Conservation (phyloP, 2,797 vertebrate species). For the Garrulus glandarius region DNA sequence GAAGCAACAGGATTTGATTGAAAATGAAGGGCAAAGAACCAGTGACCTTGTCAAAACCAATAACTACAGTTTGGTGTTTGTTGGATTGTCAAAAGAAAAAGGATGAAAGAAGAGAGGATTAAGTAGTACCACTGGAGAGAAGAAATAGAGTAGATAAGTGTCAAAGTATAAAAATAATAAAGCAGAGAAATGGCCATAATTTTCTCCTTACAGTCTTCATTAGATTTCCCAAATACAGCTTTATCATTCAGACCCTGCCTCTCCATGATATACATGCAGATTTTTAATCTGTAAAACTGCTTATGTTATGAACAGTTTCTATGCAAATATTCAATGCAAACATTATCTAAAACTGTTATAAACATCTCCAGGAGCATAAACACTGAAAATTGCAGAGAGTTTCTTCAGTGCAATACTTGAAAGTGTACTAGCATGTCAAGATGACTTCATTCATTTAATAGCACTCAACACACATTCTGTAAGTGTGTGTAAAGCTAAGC, state of each 20-base stretch:
- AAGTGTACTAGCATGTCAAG: not conserved
- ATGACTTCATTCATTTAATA: not conserved
- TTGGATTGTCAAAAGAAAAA: not conserved
- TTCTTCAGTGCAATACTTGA: not conserved
- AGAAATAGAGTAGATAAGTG: not conserved
- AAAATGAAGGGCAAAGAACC: not conserved
- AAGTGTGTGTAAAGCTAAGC: not conserved
- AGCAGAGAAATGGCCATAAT: not conserved
- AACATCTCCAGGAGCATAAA: not conserved
- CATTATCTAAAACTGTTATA: not conserved
- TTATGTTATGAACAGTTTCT: not conserved
- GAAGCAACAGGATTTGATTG: not conserved
- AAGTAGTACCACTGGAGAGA: not conserved
- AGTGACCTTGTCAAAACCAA: not conserved
- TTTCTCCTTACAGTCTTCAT: not conserved
- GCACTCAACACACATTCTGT: not conserved
- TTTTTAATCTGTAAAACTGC: not conserved
- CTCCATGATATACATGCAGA: not conserved
- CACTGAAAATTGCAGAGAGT: not conserved
- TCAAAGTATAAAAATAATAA: not conserved
- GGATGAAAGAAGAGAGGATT: not conserved
- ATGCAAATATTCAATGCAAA: not conserved
- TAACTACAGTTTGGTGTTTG: not conserved
- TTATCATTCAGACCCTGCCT: not conserved
- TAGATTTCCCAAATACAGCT: not conserved